Evolutionary conservation across 2,113 vertebrate genomes (phyloP), one percentile per base, ranked within the genome.

Genomic region (Euleptes europaea): DNA sequence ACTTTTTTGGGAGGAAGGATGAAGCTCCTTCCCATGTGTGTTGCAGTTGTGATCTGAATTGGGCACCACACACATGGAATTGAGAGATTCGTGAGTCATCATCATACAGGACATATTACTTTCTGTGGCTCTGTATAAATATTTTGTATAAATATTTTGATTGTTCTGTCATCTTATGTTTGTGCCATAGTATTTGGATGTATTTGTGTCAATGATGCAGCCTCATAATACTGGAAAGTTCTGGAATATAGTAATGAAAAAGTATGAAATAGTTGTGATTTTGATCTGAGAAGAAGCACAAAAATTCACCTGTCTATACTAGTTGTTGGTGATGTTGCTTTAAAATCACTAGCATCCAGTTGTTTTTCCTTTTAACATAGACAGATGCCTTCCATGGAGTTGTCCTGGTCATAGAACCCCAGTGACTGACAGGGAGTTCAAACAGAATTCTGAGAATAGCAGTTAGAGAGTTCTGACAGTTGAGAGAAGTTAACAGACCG

Each of bases 191-290:
- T 47, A 51, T 3, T 31, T 0, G 35, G 0, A 42, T 1, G 0
- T 26, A 77, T 0, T 54, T 54, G 15, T 54, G 15, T 54, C 51
- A 31, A 65, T 54, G 51, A 28, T 44, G 2, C 47, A 26, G 23
- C 74, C 84, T 42, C 66, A 66, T 79, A 26, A 78, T 10, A 65
- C 86, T 71, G 14, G 84, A 54, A 90, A 60, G 63, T 78, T 21
- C 8, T 8, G 12, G n/a, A 78, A 42, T 57, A 85, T 35, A 33
- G 65, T 73, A 26, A 5, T 0, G 0, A 60, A 49, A 71, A 63
- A 76, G 40, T 19, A 60, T 81, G 28, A 83, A 73, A 72, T 21
- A 11, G 6, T 17, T 40, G 38, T 54, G 17, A 5, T 6, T 57
- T 83, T 17, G 21, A 3, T 80, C 2, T 79, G 42, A 28, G 75